Percentiles rank a stretch among this genome's conserved stretches.
Evolutionary conservation across 2,797 vertebrate genomes (phyloP).

Genomic region (Myotis findleyi): DNA sequence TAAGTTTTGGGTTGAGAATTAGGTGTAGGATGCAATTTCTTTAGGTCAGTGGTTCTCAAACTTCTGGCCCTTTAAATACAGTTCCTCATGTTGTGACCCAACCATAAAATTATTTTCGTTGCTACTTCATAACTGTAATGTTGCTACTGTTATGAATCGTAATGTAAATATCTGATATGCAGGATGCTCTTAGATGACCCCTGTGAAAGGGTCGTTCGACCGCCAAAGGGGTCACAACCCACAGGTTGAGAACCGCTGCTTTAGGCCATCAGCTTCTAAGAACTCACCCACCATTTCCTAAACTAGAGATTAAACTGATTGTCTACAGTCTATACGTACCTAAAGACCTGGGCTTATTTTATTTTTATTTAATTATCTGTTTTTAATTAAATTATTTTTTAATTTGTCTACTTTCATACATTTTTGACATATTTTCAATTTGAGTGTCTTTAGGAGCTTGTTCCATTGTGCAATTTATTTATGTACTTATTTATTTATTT

Average conservation of each 20-base stretch:
- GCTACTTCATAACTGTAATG: too few species aligned
- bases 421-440: constrained; percentile 13
- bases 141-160: too few species aligned
- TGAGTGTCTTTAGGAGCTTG: not conserved
- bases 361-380: not conserved
- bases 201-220: too few species aligned
- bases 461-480: not conserved
- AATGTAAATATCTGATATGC: too few species aligned
- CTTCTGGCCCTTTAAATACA: too few species aligned
- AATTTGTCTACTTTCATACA: not conserved
- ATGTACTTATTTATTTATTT: too few species aligned
- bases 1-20: not conserved
- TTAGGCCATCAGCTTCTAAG: not conserved
- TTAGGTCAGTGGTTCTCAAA: not conserved
- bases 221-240: too few species aligned
- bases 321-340: not conserved
- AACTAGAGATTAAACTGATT: not conserved
- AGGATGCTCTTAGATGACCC: too few species aligned
- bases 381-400: not conserved
- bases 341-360: not conserved
- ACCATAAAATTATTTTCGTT: too few species aligned
- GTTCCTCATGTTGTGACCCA: too few species aligned
- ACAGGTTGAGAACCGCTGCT: too few species aligned
- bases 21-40: not conserved
- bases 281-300: not conserved